Base-by-base conservation (phyloP, 2,797 vertebrate species). In the Brachyalestes nurse region DNA sequence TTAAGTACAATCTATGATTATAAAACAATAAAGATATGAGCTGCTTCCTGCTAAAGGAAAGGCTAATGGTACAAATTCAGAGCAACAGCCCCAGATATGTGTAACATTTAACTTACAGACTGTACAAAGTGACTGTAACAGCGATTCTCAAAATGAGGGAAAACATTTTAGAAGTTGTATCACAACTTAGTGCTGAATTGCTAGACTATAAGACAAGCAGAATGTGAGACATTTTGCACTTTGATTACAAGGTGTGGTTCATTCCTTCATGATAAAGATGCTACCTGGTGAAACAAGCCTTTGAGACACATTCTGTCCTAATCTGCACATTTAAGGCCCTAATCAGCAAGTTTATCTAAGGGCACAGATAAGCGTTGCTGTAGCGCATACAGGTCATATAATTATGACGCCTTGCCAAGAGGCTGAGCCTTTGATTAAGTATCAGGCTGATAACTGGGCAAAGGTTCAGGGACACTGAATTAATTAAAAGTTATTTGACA, bases 401-500 rank as follows among this genome's bases (percentile, higher is more conserved):
- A 70, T 1, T 53, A 9, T 74, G 49, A 16, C 67, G 61, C 10
- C 38, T 14, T 57, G 47, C 69, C 69, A 71, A 19, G 28, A 34
- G 23, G 47, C 42, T 23, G 12, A 23, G 53, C 3, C 51, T 4
- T 9, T 76, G 79, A 81, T 81, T 81, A 72, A 58, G 23, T 76
- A 75, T 81, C 64, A 61, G 64, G 21, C 55, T 64, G 65, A 75
- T 34, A 57, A 62, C 16, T 23, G 74, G 23, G 17, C 67, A 65
- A 82, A 72, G 19, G 80, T 82, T 77, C 80, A 81, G 65, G 79
- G 73, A 81, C 80, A 1, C 17, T 42, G 38, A 6, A 25, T 25
- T 25, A 17, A 47, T 19, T 5, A 12, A 14, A 21, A 28, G 40
- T n/a, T n/a, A 42, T 71, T 45, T 23, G 6, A 14, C 7, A 40